A percentile compares a stretch with the other conserved stretches of the same genome.
phyloP scores from a whole-genome alignment of 2,888 invertebrate species.

The Lasioglossum zephyrum region DNA sequence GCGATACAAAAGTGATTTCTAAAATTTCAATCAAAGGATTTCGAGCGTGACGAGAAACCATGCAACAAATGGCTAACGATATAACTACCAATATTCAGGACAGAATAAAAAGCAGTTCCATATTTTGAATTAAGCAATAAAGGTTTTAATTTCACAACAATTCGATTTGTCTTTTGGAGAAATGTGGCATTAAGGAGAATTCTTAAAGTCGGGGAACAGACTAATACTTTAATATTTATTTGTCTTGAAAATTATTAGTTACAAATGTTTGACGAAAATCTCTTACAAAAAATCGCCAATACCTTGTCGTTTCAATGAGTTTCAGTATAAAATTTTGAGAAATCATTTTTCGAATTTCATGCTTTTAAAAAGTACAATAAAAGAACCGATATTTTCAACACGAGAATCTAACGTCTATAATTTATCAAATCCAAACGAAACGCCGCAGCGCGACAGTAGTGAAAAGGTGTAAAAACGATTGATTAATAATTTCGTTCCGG shows the following conservation, averaged over 20 bases:
- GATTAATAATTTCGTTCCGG: constrained; percentile 1
- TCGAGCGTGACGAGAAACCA: neutral
- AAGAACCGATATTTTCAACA: neutral
- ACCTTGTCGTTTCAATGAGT: neutral
- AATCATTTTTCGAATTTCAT: neutral
- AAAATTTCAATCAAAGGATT: constrained; percentile 1
- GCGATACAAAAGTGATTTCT: neutral
- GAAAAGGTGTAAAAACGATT: neutral
- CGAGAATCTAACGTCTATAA: neutral
- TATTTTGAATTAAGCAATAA: neutral
- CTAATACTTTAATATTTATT: neutral
- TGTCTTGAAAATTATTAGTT: neutral
- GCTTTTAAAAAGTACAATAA: neutral
- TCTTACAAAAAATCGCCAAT: too few species aligned
- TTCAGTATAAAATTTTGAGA: neutral
- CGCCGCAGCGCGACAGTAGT: neutral
- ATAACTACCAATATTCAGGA: neutral
- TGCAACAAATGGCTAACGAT: neutral
- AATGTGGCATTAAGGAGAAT: neutral
- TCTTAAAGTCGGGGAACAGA: neutral
- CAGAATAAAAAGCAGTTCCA: neutral
- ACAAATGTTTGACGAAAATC: too few species aligned
- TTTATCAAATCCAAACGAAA: neutral
- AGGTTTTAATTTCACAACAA: neutral
- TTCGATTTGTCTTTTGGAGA: neutral